Evolutionary conservation across 35 echinoderm and acorn worm genomes (phyloP), one percentile per base, ranked within the genome.

Genomic region (Antedon bifida): DNA sequence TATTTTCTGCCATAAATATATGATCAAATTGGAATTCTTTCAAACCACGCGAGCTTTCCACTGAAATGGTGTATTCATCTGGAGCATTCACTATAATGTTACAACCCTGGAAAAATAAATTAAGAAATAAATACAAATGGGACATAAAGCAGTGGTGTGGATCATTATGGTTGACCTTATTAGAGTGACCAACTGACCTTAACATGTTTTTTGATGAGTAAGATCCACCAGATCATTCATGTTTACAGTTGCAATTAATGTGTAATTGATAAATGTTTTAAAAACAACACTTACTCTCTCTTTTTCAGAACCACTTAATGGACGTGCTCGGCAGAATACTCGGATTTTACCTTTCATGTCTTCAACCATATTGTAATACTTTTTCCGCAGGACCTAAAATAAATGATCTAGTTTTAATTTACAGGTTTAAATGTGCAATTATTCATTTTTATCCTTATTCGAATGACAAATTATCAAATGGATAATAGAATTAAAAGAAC

Each of bases 321-420:
- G 94, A 83, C 94, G 89, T 31, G 87, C 33, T 26, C 94, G 81
- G 85, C 94, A 97, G 44, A 91, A 97, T n/a, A 97, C 94, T 9
- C 94, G 87, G 33, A 97, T 97, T 87, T 97, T 97, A 36, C 94
- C 94, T 81, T 97, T 97, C 94, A 97, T 97, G 34, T 97, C 94
- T 75, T 97, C 94, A 9, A 97, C 90, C 90, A 92, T 92, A 74
- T 97, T 97, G 87, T 97, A 97, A 77, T 97, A 97, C 36, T 97
- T 97, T 88, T 97, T 97, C 56, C 94, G 87, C 87, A 97, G 73
- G 23, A 97, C 90, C 94, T 97, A 31, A 5, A 32, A 73, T 35
- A 76, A 74, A 77, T 39, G 32, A 33, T 12, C 30, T 16, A 44
- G 39, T 21, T 16, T 64, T 7, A 42, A 42, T 7, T 7, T 42